Evolutionary conservation across 2,797 vertebrate genomes (phyloP).

Genomic region (Salarias fasciatus): DNA sequence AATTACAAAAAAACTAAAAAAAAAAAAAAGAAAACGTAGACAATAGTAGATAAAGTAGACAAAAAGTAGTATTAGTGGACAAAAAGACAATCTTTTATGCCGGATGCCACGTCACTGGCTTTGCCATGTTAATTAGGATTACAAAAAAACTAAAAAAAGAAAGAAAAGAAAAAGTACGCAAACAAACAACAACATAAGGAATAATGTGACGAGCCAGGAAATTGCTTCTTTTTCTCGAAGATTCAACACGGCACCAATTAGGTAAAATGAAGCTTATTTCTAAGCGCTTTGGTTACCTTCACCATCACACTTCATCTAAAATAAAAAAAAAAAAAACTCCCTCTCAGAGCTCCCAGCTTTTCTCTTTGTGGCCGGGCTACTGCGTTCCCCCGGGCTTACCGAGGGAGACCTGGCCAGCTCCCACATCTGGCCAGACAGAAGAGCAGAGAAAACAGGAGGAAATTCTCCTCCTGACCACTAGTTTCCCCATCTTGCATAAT

Average conservation of each 20-base stretch:
- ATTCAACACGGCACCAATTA: constrained; percentile 66
- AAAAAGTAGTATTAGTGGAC: too few species aligned
- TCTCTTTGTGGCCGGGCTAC: constrained; percentile 56
- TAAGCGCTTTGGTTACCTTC: constrained; percentile 69
- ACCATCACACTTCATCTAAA: constrained; percentile 42
- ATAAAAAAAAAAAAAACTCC: constrained; percentile 58
- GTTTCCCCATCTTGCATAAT: constrained; percentile 56
- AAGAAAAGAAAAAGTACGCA: constrained; percentile 44
- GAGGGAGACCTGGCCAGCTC: constrained; percentile 62
- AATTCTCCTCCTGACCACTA: constrained; percentile 69
- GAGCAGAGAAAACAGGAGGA: constrained; percentile 69
- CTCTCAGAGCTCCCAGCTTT: constrained; percentile 55
- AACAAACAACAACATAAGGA: constrained; percentile 58
- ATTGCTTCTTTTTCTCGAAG: constrained; percentile 69
- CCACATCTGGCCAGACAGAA: constrained; percentile 80
- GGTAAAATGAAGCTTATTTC: constrained; percentile 69
- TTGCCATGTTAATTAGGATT: constrained; percentile 55
- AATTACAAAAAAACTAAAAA: constrained; percentile 72
- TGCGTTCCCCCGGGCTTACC: constrained; percentile 57
- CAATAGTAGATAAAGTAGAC: too few species aligned
- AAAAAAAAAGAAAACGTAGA: constrained; percentile 42
- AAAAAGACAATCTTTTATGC: too few species aligned
- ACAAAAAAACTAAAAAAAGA: constrained; percentile 67
- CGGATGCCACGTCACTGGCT: constrained; percentile 38
- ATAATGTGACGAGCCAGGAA: constrained; percentile 69